A percentile compares a stretch with the other conserved stretches of the same genome.
These are phyloP conservation scores for Zelleria hepariella DNA, from an alignment of 2,888 invertebrate species.

Conservation along the genomic window DNA sequence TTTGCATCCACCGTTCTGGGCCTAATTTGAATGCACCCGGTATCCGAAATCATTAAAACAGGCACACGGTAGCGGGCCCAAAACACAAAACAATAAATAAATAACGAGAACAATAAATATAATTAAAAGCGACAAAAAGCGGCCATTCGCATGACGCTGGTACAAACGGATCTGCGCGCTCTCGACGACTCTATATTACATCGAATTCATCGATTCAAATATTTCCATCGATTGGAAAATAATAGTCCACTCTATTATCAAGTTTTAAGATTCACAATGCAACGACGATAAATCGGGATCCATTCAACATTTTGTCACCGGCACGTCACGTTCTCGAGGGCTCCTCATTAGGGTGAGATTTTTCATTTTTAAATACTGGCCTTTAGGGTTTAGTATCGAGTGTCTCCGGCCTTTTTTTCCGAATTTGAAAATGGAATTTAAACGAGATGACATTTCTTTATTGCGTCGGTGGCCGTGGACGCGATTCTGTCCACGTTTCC, in stretches of 20 bases:
- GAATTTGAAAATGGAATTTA: constrained; percentile 56
- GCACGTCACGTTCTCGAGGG: constrained; percentile 50
- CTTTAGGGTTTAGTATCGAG: constrained; percentile 37
- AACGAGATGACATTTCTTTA: constrained; percentile 60
- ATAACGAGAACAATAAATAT: constrained; percentile 69
- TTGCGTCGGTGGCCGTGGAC: constrained; percentile 27
- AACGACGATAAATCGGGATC: constrained; percentile 22
- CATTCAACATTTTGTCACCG: constrained; percentile 60
- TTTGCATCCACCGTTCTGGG: constrained; percentile 53
- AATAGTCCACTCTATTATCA: constrained; percentile 26
- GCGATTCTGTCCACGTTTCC: constrained; percentile 36
- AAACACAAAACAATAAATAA: constrained; percentile 65
- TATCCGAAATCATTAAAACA: constrained; percentile 63
- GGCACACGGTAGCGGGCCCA: constrained; percentile 61
- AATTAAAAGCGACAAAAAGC: constrained; percentile 68
- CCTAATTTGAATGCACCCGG: constrained; percentile 63
- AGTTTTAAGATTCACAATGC: constrained; percentile 28
- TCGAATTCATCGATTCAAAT: constrained; percentile 35
- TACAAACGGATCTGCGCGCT: constrained; percentile 54
- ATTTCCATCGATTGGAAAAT: constrained; percentile 21
- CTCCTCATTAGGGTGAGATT: constrained; percentile 52
- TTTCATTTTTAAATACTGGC: constrained; percentile 41
- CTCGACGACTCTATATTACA: constrained; percentile 58
- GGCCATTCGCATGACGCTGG: constrained; percentile 60
- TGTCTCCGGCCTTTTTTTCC: constrained; percentile 28